Base-by-base conservation (phyloP, 2,113 vertebrate species). In the Tautogolabrus adspersus region DNA sequence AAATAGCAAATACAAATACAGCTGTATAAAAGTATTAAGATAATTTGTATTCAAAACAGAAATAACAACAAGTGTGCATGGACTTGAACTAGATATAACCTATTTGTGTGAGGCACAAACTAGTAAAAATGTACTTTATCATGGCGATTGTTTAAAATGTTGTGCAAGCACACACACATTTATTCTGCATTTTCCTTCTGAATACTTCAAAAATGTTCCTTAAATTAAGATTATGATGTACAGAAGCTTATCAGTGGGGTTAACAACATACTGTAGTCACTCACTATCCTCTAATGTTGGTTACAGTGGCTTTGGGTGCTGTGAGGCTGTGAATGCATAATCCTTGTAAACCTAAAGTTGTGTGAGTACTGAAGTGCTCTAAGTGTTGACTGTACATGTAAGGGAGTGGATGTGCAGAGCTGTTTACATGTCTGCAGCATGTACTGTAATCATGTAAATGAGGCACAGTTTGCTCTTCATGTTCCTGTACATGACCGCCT, bases 391-490 rank as follows among this genome's bases (percentile, higher is more conserved):
- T 54, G 56, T 18, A 66, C 77, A 69, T 70, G 66, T 71, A 68
- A 67, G 71, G 2, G 54, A 74, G 77, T 49, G 22, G 57, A 63
- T 51, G 62, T 63, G 70, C 64, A 44, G 63, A 15, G 78, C 75
- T 80, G 86, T 78, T 87, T 87, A 88, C 77, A 89, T 82, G 68
- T 86, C 56, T 59, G 13, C 77, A 71, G 38, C 73, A 64, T 77
- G 86, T 72, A 72, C 65, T 72, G 62, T 78, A 89, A 83, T 88
- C 79, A 55, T 75, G 73, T 58, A 85, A 83, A 82, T 83, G 65
- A 86, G 81, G 58, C 46, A 22, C 54, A 19, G 51, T 85, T 80
- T 81, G 83, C 66, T 68, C 67, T 55, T 71, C 68, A 54, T 30
- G 6, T 60, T 87, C 66, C 60, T 72, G 77, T 51, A 67, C 77